Percentiles rank a stretch among this genome's conserved stretches.
These are phyloP conservation scores for Heterotis niloticus DNA, from an alignment of 2,113 vertebrate species.

Conservation along the genomic window DNA sequence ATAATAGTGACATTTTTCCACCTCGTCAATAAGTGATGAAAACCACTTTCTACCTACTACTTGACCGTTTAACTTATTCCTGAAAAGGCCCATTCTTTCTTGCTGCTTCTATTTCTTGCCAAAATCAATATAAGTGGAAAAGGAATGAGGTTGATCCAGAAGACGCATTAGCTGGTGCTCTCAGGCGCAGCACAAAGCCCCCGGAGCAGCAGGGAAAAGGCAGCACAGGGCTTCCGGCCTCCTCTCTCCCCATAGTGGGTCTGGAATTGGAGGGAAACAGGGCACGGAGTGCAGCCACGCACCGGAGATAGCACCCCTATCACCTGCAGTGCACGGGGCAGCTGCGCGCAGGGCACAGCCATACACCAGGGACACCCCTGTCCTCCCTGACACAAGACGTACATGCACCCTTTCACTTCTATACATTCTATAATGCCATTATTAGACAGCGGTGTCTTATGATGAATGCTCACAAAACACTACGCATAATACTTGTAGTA, in stretches of 20 bases:
- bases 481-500: not conserved
- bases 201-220: slow-evolving; percentile 42
- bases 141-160: slow-evolving; percentile 60
- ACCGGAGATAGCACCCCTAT: not conserved
- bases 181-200: slow-evolving; percentile 51
- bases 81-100: slow-evolving; percentile 73
- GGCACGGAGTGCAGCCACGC: not conserved
- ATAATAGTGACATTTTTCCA: slow-evolving; percentile 79
- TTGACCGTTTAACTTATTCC: slow-evolving; percentile 77
- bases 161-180: slow-evolving; percentile 61
- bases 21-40: slow-evolving; percentile 77
- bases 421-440: too few relatives aligned
- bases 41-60: slow-evolving; percentile 70
- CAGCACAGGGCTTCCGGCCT: slow-evolving; percentile 24
- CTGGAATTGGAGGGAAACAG: not conserved
- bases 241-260: slow-evolving; percentile 15
- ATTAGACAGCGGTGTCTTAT: not conserved
- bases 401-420: too few relatives aligned
- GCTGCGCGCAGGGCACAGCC: too few relatives aligned
- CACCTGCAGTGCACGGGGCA: too few relatives aligned
- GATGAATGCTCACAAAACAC: not conserved
- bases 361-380: too few relatives aligned
- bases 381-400: not conserved
- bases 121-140: slow-evolving; percentile 72
- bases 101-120: slow-evolving; percentile 63